Conservation (phyloP, 2,113 vertebrate genomes). For the Jaculus jaculus region DNA sequence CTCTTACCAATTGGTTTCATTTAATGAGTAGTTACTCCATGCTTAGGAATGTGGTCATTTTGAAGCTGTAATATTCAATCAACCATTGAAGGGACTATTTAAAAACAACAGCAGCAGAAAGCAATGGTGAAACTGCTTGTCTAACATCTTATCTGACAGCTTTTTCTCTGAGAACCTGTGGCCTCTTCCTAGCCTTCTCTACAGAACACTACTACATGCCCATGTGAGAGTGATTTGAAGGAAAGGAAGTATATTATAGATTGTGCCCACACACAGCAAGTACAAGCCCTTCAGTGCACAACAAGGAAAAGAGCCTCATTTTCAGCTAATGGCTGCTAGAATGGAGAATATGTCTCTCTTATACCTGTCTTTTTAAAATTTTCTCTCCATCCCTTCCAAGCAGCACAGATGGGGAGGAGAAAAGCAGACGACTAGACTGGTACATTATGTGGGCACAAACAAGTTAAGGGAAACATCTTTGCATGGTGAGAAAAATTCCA, state of each 20-base stretch:
- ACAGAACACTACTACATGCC: not conserved
- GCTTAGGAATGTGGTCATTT: not conserved
- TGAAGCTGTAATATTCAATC: not conserved
- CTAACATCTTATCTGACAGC: not conserved
- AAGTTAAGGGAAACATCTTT: conserved; percentile 75
- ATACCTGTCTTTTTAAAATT: not conserved
- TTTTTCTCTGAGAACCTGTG: not conserved
- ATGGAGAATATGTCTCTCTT: not conserved
- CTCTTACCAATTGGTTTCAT: too few species aligned
- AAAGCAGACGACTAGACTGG: conserved; percentile 63
- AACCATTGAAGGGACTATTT: not conserved
- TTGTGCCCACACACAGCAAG: not conserved
- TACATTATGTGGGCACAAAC: conserved; percentile 78
- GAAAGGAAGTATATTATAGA: not conserved
- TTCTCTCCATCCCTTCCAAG: conserved; percentile 36
- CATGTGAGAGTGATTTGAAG: not conserved
- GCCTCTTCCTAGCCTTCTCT: not conserved
- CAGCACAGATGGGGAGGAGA: conserved; percentile 62
- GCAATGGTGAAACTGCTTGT: not conserved
- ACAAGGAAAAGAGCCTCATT: not conserved
- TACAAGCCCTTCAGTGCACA: not conserved
- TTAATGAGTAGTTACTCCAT: too few species aligned
- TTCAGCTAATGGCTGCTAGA: not conserved
- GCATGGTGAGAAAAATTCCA: conserved; percentile 76
- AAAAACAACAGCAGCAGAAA: not conserved